Conservation (phyloP, 2,113 vertebrate genomes). For the Pelecanus crispus region DNA sequence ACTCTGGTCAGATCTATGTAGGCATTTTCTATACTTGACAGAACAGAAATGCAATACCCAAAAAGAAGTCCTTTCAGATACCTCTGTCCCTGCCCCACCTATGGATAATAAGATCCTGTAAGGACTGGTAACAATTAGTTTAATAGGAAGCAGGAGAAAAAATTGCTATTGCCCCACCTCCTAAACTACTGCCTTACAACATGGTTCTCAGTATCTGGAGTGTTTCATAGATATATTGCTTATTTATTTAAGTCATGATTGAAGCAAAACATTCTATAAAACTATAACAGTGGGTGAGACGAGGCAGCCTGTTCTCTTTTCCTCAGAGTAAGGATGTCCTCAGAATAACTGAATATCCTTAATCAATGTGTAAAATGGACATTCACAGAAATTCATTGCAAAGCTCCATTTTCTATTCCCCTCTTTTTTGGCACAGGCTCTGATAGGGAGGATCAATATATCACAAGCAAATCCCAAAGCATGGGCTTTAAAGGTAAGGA, state of each 20-base stretch:
- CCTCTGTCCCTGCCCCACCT: background rate
- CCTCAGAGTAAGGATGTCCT: background rate
- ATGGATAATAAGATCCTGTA: background rate
- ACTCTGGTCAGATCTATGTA: background rate
- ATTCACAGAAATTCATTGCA: background rate
- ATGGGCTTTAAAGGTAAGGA: background rate
- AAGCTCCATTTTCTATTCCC: background rate
- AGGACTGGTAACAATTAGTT: constrained; percentile 22
- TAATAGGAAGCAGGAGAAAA: constrained; percentile 28
- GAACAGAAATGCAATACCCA: background rate
- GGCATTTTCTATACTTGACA: background rate
- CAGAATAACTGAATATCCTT: background rate
- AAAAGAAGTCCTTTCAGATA: background rate
- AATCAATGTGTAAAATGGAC: background rate
- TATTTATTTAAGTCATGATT: constrained; percentile 12
- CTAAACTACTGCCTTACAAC: background rate
- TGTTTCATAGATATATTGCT: constrained; percentile 4
- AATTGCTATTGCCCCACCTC: constrained; percentile 6
- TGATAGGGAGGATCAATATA: background rate
- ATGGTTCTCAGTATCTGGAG: constrained; percentile 3
- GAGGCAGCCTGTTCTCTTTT: background rate
- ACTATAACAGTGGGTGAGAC: background rate
- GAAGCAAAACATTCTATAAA: background rate
- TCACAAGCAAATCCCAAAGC: background rate
- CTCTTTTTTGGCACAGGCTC: background rate